Evolutionary conservation across 2,888 invertebrate species (phyloP), one percentile per base, ranked within the genome.

Genomic region (Heliconius cydno): DNA sequence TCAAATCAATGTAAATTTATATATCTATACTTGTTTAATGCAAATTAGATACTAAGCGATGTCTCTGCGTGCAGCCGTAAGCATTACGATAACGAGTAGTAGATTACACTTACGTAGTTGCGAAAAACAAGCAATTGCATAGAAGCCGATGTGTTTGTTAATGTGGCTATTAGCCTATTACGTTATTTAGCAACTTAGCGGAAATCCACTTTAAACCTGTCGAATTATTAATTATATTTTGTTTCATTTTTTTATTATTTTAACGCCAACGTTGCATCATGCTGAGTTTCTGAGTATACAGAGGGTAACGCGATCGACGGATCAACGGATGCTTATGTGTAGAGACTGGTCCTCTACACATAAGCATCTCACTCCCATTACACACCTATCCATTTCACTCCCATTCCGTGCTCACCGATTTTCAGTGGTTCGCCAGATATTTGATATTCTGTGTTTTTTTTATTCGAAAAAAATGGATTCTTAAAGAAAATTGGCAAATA

Each of bases 91-190:
- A 38, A 13, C 52, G 19, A 52, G 52, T 75, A 75, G 84, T 85
- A 80, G 79, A 81, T 84, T 89, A 82, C 90, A 86, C 89, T 92
- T 87, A 89, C 85, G 86, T 88, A 38, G 90, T 88, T 84, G 92
- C 86, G 84, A 92, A 89, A 90, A 84, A 82, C 82, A 77, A 84
- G 81, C 83, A 81, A 84, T 87, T 88, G 84, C 83, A 86, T 81
- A 83, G 82, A 79, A 4, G 30, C 80, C 76, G 67, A 73, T 83
- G 82, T 81, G 75, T 84, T 85, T 83, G 84, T 85, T 84, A 85
- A 85, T 82, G 83, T 82, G 78, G 71, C 74, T 83, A 84, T 82
- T 82, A 82, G 78, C 68, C 76, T 83, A 84, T 82, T 82, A 82
- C 77, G 71, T 77, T 67, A 75, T 81, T 77, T 80, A 80, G 74